These are phyloP conservation scores for Macrosoma leucophasiata DNA, from an alignment of 2,888 invertebrate genomes.

Conservation along the genomic window DNA sequence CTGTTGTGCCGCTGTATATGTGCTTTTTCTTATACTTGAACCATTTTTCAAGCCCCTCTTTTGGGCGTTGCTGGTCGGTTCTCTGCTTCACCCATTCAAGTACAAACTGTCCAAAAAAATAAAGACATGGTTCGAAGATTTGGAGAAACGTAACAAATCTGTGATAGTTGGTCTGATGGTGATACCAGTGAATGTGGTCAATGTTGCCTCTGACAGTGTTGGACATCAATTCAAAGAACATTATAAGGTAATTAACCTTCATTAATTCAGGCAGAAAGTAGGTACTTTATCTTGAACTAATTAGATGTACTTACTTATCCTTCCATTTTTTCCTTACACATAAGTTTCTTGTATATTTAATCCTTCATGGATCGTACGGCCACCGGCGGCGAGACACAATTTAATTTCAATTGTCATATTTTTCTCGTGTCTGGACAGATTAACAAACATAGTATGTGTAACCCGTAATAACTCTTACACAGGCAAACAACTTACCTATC, in stretches of 20 bases:
- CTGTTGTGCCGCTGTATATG: conserved; percentile 82
- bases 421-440: no score
- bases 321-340: no score
- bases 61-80: conserved; percentile 98
- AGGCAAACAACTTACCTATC: no score
- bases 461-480: no score
- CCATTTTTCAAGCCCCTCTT: conserved; percentile 95
- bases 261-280: conserved; percentile 1
- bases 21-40: conserved; percentile 88
- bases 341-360: no score
- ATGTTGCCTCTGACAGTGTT: conserved; percentile 83
- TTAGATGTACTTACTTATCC: neutral
- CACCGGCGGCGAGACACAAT: no score
- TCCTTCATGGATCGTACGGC: no score
- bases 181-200: conserved; percentile 85
- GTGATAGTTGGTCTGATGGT: conserved; percentile 75
- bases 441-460: no score
- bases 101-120: conserved; percentile 84
- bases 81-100: conserved; percentile 97
- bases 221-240: conserved; percentile 82
- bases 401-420: no score
- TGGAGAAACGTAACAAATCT: conserved; percentile 81
- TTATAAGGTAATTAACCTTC: conserved; percentile 68
- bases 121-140: conserved; percentile 84
- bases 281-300: neutral